Percentiles rank a stretch among this genome's conserved stretches.
Evolutionary conservation across 2,888 invertebrate species (phyloP).

Genomic region (Alviniconcha strummeri): DNA sequence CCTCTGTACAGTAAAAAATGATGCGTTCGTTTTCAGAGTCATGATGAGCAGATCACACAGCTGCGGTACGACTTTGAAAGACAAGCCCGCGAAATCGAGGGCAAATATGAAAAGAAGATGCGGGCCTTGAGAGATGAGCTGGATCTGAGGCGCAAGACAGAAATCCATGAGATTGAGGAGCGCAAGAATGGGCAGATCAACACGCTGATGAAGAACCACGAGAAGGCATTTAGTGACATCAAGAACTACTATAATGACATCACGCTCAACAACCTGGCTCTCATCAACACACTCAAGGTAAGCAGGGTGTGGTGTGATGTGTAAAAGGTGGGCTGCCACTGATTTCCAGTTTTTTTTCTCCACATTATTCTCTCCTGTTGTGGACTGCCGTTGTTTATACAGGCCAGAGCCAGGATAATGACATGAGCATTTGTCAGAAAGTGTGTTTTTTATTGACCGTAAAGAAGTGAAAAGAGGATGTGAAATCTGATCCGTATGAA

Average conservation of each 20-base stretch:
- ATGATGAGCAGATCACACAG: constrained; percentile 77
- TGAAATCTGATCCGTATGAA: too few species aligned
- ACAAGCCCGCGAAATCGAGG: constrained; percentile 82
- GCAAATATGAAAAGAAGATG: constrained; percentile 85
- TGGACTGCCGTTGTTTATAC: too few species aligned
- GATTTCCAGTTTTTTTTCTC: too few species aligned
- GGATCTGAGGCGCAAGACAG: constrained; percentile 75
- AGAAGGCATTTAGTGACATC: constrained; percentile 89
- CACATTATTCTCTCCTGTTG: too few species aligned
- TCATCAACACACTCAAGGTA: constrained; percentile 91
- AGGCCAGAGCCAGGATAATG: too few species aligned
- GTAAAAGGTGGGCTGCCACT: too few species aligned
- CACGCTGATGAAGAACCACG: constrained; percentile 86
- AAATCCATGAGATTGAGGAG: constrained; percentile 86
- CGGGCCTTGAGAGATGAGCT: constrained; percentile 85
- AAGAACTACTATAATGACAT: constrained; percentile 97
- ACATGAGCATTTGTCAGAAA: too few species aligned
- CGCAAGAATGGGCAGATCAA: constrained; percentile 91
- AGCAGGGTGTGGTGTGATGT: background rate
- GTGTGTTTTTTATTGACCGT: too few species aligned
- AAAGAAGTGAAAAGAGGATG: too few species aligned
- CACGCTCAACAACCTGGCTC: constrained; percentile 91
- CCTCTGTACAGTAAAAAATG: too few species aligned
- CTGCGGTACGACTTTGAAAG: constrained; percentile 81
- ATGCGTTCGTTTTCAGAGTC: constrained; percentile 66